Base-by-base conservation (phyloP, 2,888 invertebrate genomes). In the Torymus aiolomorphi region DNA sequence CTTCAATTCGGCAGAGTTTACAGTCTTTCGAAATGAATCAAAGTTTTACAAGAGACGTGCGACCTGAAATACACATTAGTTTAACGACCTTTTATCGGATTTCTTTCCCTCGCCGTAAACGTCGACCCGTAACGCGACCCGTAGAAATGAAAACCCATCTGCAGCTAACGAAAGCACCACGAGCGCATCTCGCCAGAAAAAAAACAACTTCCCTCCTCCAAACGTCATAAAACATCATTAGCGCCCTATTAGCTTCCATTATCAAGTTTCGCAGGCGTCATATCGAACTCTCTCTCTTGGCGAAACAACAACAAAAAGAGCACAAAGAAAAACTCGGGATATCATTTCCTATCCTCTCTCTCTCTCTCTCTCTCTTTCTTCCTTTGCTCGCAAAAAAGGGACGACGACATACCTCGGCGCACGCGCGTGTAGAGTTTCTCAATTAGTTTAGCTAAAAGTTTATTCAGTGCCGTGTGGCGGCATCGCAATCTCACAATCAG, bases 371-470 rank as follows among this genome's bases (percentile, higher is more conserved):
- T 67, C 42, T 49, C 16, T 70, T 49, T 52, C 59, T 70, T 54
- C 42, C 42, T 5, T 42, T 8, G 42, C 42, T 42, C 13, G 5
- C 14, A 51, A 69, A 11, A 16, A 10, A 16, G 16, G 49, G 20
- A 74, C 56, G 59, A 74, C 5, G 49, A 20, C 12, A 8, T 14
- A 52, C 16, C 51, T 14, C 18, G 56, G 13, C 16, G n/a, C 24
- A 14, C n/a, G 8, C 20, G 20, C 20, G 20, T 20, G 20, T 59
- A 31, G 66, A 51, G 69, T 76, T 65, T 71, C 76, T 76, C 72
- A 72, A 80, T 80, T 80, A 76, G 76, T 67, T 76, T 62, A 24
- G 72, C 72, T 80, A 72, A 80, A 80, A 67, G 67, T 76, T 72
- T 76, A 56, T 76, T 76, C 52, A 76, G 76, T 66, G 18, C 24